phyloP scores from a whole-genome alignment of 1,140 invertebrate genomes.

The Trichonephila clavipes region DNA sequence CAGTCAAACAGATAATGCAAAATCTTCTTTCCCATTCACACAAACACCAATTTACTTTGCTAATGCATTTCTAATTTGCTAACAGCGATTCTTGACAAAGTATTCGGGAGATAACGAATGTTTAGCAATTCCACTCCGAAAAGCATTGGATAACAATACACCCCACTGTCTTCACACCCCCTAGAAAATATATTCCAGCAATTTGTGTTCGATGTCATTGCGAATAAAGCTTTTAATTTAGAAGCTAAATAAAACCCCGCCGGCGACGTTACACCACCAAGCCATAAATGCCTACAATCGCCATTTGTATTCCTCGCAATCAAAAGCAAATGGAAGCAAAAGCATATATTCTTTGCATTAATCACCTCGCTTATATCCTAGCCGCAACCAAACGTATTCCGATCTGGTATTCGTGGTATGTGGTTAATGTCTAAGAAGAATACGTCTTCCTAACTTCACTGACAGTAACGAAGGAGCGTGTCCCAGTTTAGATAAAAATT shows the following conservation, averaged over 20 bases:
- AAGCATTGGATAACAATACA: background rate
- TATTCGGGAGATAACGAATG: background rate
- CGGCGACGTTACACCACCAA: background rate
- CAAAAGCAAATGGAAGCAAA: conserved; percentile 31
- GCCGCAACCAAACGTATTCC: conserved; percentile 15
- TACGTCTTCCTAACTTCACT: background rate
- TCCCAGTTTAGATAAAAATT: conserved; percentile 57
- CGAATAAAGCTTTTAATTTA: conserved; percentile 24
- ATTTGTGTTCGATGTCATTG: conserved; percentile 12
- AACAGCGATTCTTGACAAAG: background rate
- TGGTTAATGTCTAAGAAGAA: conserved; percentile 64
- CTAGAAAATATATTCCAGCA: conserved; percentile 4
- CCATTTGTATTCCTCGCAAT: background rate
- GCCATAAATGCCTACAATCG: background rate
- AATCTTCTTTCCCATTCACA: background rate
- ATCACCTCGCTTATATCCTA: conserved; percentile 11
- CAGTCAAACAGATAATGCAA: background rate
- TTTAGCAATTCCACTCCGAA: background rate
- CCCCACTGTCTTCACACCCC: background rate
- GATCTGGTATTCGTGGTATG: conserved; percentile 54
- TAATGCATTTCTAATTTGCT: background rate
- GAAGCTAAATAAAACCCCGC: background rate
- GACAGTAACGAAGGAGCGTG: conserved; percentile 40
- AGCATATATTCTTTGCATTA: conserved; percentile 24
- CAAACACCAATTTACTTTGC: too few relatives aligned